Percentiles rank a stretch among this genome's conserved stretches.
Conservation (phyloP, 1,140 invertebrate species). For the Drosophila seguyi region DNA sequence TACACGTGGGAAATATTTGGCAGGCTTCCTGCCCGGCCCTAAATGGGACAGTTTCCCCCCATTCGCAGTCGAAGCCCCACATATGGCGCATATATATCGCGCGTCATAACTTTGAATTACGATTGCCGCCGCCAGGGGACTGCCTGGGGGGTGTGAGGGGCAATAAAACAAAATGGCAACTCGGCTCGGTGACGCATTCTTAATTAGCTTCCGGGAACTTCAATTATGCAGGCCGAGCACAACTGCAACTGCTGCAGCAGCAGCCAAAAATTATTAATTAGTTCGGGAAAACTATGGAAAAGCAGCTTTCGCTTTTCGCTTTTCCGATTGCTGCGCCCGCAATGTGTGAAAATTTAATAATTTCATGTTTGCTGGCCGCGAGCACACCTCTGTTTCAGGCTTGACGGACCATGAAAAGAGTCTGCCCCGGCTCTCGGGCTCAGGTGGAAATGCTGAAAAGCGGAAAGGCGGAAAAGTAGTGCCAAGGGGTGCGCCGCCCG, state of each 20-base stretch:
- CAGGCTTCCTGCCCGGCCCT: conserved; percentile 55
- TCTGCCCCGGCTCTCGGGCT: conserved; percentile 29
- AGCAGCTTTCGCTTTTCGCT: conserved; percentile 30
- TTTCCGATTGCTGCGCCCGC: conserved; percentile 37
- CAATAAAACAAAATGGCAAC: conserved; percentile 47
- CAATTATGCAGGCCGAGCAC: conserved; percentile 7
- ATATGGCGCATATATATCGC: conserved; percentile 12
- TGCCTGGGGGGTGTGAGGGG: background rate
- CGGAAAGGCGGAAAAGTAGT: conserved; percentile 16
- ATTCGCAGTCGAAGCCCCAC: conserved; percentile 37
- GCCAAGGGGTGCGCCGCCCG: conserved; percentile 25
- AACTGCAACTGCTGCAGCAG: conserved; percentile 23
- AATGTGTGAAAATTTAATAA: conserved; percentile 74
- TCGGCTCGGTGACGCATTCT: conserved; percentile 37
- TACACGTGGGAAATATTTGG: conserved; percentile 66
- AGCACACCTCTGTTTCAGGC: conserved; percentile 52
- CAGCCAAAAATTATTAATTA: conserved; percentile 44
- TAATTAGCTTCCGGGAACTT: conserved; percentile 38
- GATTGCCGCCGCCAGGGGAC: conserved; percentile 1
- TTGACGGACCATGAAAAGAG: conserved; percentile 78
- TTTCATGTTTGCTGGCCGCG: conserved; percentile 55
- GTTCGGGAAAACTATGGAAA: conserved; percentile 30
- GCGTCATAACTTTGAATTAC: conserved; percentile 45
- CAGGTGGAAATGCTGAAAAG: conserved; percentile 50
- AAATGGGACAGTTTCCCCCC: conserved; percentile 24